Base-by-base conservation (phyloP, 2,888 invertebrate species). In the Micoletzkya japonica region DNA sequence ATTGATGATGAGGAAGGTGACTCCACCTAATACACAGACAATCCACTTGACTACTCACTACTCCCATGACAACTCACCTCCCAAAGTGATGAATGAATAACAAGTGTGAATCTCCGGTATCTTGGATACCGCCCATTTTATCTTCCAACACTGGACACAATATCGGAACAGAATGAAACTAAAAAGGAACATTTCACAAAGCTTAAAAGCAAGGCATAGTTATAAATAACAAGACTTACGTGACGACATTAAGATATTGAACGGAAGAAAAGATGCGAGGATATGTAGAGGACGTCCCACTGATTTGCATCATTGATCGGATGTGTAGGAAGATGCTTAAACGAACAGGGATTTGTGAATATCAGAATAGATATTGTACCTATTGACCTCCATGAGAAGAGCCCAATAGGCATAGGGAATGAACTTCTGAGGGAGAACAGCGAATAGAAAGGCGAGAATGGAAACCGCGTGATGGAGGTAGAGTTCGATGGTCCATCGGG, bases 341-440 rank as follows among this genome's bases (percentile, higher is more conserved):
- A 75, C 24, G 17, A 28, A 3, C 20, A 28, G 17, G 24, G 17
- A 57, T 32, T 6, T 30, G 58, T 10, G 1, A 39, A 52, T 44
- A 7, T 28, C 50, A 10, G 52, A 10, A 28, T 26, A 14, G 32
- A 17, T 10, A 17, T 7, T 30, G 17, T 30, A 78, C 81, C 82
- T 82, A 74, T 81, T 83, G 37, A 81, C 74, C 67, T 83, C 82
- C 82, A 83, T 83, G n/a, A 82, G 70, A 14, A 83, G 71, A 4
- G 81, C 81, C 80, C 82, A 82, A 44, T 79, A 79, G 36, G 77
- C 77, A 44, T 77, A 79, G 14, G 80, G 68, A 6, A 77, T 68
- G 66, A 82, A 81, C 52, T 73, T 73, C 44, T 74, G 72, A 10
- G 79, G 74, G 17, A 72, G 70, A 30, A 73, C 58, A 14, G 77